Conservation (phyloP, 2,113 vertebrate species). For the Semicossyphus pulcher region DNA sequence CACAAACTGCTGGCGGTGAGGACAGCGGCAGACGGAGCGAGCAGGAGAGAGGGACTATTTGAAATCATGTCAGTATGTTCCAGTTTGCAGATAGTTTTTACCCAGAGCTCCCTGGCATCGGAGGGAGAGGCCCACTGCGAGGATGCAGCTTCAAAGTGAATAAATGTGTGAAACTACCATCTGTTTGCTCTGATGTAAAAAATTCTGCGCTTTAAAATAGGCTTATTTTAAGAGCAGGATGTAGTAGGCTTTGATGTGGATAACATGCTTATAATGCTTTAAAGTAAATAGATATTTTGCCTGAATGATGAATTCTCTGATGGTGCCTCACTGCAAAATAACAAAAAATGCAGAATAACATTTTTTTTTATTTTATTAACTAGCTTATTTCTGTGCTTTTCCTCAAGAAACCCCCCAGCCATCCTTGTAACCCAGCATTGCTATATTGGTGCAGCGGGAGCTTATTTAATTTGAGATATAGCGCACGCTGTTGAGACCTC, state of each 20-base stretch:
- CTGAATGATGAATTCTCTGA: slow-evolving; percentile 16
- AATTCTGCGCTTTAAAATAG: slow-evolving; percentile 34
- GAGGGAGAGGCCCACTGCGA: slow-evolving; percentile 25
- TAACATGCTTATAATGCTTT: slow-evolving; percentile 42
- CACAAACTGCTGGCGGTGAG: slow-evolving; percentile 44
- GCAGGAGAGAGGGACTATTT: slow-evolving; percentile 42
- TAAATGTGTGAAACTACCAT: slow-evolving; percentile 57
- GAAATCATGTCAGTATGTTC: slow-evolving; percentile 69
- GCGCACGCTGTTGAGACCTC: slow-evolving; percentile 6
- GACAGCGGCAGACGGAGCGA: slow-evolving; percentile 44
- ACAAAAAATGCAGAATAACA: background rate
- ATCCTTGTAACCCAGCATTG: background rate
- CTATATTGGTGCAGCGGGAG: slow-evolving; percentile 18
- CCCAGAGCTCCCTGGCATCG: slow-evolving; percentile 40
- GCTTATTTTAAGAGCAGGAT: slow-evolving; percentile 39
- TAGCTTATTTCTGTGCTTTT: slow-evolving; percentile 1
- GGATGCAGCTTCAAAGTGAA: slow-evolving; percentile 65
- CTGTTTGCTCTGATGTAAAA: slow-evolving; percentile 51
- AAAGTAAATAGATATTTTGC: slow-evolving; percentile 37
- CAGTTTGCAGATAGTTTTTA: slow-evolving; percentile 52
- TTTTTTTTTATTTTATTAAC: slow-evolving; percentile 2
- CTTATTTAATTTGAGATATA: slow-evolving; percentile 44
- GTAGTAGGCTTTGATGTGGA: slow-evolving; percentile 52
- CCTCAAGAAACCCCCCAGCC: background rate
- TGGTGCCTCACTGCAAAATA: slow-evolving; percentile 1